Evolutionary conservation across 2,797 vertebrate genomes (phyloP).

Genomic region (Antennarius maculatus): DNA sequence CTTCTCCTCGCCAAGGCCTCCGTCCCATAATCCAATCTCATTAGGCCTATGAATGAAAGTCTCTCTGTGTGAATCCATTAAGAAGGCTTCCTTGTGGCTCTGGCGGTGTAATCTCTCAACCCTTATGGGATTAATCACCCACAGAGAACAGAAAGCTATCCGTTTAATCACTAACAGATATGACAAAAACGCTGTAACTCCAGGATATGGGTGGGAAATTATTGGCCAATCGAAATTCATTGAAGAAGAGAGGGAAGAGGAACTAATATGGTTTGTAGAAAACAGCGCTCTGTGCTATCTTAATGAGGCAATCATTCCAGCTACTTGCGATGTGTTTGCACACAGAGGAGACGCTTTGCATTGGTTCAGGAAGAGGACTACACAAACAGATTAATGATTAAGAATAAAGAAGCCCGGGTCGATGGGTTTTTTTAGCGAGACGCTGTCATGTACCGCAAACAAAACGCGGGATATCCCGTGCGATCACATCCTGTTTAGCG

Average conservation of each 20-base stretch:
- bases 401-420: constrained; percentile 18
- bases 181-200: constrained; percentile 71
- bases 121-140: constrained; percentile 78
- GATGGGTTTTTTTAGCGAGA: constrained; percentile 43
- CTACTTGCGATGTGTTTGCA: constrained; percentile 41
- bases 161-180: constrained; percentile 77
- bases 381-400: constrained; percentile 43
- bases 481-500: constrained; percentile 29
- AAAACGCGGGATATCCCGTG: constrained; percentile 4
- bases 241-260: constrained; percentile 26
- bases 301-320: constrained; percentile 63
- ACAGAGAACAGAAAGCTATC: constrained; percentile 77
- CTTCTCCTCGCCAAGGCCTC: constrained; percentile 42
- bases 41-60: constrained; percentile 72
- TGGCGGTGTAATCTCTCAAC: constrained; percentile 72
- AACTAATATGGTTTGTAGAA: constrained; percentile 29
- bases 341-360: constrained; percentile 34
- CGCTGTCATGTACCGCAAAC: constrained; percentile 26
- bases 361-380: constrained; percentile 38
- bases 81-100: constrained; percentile 56
- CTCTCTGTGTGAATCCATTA: constrained; percentile 75
- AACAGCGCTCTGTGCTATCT: constrained; percentile 32
- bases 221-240: constrained; percentile 74
- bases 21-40: constrained; percentile 69
- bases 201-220: constrained; percentile 70